A percentile compares a stretch with the other conserved stretches of the same genome.
phyloP scores from a whole-genome alignment of 2,113 vertebrate genomes.

The Cheilinus undulatus region DNA sequence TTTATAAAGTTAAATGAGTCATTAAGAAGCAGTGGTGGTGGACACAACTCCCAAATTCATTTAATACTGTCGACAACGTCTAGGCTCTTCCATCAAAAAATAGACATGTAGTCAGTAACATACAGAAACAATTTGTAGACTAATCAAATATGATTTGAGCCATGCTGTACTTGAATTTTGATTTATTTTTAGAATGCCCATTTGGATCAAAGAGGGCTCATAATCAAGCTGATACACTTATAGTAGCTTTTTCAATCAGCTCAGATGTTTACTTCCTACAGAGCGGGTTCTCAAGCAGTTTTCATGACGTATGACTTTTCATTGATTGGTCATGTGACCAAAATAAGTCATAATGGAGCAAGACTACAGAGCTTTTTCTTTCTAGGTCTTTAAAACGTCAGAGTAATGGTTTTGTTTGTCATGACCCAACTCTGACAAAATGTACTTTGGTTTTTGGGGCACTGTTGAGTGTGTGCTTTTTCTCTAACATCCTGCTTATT shows the following conservation, averaged over 20 bases:
- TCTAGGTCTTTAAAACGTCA: too few species aligned
- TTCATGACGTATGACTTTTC: conserved; percentile 10
- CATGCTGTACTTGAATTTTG: not conserved
- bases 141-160: not conserved
- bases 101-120: not conserved
- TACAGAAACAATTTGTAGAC: not conserved
- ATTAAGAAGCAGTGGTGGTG: too few species aligned
- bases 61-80: too few species aligned
- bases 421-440: too few species aligned
- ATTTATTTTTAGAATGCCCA: too few species aligned
- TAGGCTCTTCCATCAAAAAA: not conserved
- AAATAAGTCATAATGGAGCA: not conserved
- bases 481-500: too few species aligned
- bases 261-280: not conserved
- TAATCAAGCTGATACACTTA: conserved; percentile 10
- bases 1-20: too few species aligned
- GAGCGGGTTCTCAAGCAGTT: conserved; percentile 9
- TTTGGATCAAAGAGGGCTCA: not conserved
- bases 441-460: too few species aligned
- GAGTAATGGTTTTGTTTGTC: too few species aligned
- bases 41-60: too few species aligned
- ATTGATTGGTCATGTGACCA: not conserved
- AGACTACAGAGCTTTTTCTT: not conserved
- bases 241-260: not conserved
- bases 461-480: too few species aligned